Evolutionary conservation across 2,113 vertebrate genomes (phyloP), one percentile per base, ranked within the genome.

Genomic region (Anser brachyrhynchus): DNA sequence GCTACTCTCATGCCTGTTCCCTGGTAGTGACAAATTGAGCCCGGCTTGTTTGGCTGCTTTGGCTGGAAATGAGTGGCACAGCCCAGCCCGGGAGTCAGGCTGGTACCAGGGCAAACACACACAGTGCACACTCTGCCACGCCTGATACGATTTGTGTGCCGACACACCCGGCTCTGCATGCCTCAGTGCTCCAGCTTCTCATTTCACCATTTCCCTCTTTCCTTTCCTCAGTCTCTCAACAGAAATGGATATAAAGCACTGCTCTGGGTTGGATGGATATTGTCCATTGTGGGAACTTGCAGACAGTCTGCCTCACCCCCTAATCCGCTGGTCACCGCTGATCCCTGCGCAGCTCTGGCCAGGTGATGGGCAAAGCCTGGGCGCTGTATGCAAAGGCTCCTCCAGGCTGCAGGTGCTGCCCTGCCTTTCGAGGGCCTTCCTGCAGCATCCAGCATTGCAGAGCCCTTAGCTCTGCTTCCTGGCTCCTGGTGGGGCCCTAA

Each of bases 91-190:
- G 29, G 64, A 75, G 52, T 62, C 44, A 49, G 52, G 16, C 70
- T 62, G 75, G 54, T 57, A 26, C 28, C 0, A 1, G 81, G 54
- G 61, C 49, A 57, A 82, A 80, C 35, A 70, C 29, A 77, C 54
- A 86, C 62, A 71, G 51, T 25, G 11, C 1, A 2, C 35, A 10
- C 0, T 4, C 35, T 52, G 37, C 64, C 35, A 10, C 0, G 2
- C 0, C 1, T 8, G 65, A 12, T 23, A n/a, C 0, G 0, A 3
- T 37, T 8, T 21, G 39, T 1, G 0, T 10, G 43, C 74, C 51
- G 59, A 35, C 28, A 6, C 37, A 25, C 13, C 1, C 3, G 52
- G 65, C 65, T 87, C 80, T 44, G 29, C 52, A 19, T 62, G 35
- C 10, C 41, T 43, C 37, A 15, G 8, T 33, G 73, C 35, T 74